Percentiles rank a stretch among this genome's conserved stretches.
Evolutionary conservation across 2,113 vertebrate species (phyloP).

Genomic region (Seriola dumerili): DNA sequence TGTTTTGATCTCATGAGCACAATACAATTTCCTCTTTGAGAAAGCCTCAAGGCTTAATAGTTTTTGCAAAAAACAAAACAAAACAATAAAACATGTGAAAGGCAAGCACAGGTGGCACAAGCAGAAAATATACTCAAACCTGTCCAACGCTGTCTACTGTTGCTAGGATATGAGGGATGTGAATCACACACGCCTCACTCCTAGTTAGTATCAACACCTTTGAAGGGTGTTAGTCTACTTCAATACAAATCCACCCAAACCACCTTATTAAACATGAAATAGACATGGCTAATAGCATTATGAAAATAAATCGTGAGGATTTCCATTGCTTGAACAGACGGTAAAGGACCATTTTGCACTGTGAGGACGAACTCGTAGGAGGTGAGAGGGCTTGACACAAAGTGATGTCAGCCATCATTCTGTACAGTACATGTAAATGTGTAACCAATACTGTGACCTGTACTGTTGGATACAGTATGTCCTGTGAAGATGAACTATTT

Average conservation of each 20-base stretch:
- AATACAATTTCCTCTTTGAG: not conserved
- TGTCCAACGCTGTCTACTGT: constrained; percentile 54
- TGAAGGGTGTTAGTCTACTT: constrained; percentile 38
- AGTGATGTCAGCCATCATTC: constrained; percentile 43
- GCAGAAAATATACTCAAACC: constrained; percentile 61
- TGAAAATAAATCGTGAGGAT: constrained; percentile 14
- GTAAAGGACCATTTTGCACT: constrained; percentile 9
- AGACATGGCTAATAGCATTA: constrained; percentile 11
- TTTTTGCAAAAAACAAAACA: not conserved
- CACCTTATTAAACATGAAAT: constrained; percentile 38
- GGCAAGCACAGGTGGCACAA: constrained; percentile 58
- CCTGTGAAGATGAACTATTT: not conserved
- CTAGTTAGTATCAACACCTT: constrained; percentile 70
- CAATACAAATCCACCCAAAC: constrained; percentile 12
- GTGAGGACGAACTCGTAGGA: constrained; percentile 52
- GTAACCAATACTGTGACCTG: not conserved
- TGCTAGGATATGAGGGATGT: constrained; percentile 78
- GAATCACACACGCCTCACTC: constrained; percentile 67
- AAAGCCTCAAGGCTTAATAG: constrained; percentile 10
- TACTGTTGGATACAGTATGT: not conserved
- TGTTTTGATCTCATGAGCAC: constrained; percentile 11
- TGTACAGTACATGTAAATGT: constrained; percentile 32
- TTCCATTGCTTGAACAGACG: constrained; percentile 31
- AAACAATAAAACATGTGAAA: constrained; percentile 13
- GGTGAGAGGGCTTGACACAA: constrained; percentile 53